Evolutionary conservation across 2,113 vertebrate species (phyloP), one percentile per base, ranked within the genome.

Genomic region (Platichthys stellatus): DNA sequence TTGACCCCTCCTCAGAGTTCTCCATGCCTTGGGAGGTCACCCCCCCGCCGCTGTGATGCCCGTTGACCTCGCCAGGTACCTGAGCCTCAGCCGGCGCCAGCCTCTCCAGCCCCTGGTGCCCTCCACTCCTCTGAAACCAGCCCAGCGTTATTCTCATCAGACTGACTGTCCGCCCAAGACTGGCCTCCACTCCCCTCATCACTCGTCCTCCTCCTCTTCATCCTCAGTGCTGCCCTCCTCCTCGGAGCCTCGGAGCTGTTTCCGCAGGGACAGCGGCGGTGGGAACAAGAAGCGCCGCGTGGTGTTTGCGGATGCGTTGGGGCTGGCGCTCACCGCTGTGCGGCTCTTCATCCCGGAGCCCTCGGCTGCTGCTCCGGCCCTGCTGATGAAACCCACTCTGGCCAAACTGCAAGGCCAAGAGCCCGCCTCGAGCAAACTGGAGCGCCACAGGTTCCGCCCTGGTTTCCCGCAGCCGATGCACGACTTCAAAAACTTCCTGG

Each of bases 291-390:
- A 85, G 68, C 89, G 74, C 0, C 89, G 74, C 0, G 95, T 95
- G 0, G 91, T 94, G 12, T 96, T 97, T 20, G 95, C 97, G 0
- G 96, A 97, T 5, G 74, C 87, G 2, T 93, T 86, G 63, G 95
- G 96, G 9, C 63, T 95, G n/a, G 78, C 94, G 0, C 90, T 97
- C 49, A 93, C 94, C 0, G 90, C 90, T 0, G 93, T 95, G 10
- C 91, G 86, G 28, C 78, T 92, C 15, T 95, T 95, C 60, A 88
- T 90, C 0, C 74, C 91, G 2, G 88, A 93, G 0, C 76, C 86
- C 2, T 81, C 92, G 3, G 77, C 88, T 2, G 6, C 49, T 65
- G 2, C 65, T 0, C 4, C 62, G 0, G 12, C 69, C n/a, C 51
- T 54, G 51, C 7, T 2, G 31, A 76, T 20, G 7, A 73, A 65